These are phyloP conservation scores for Nautilus pompilius DNA, from an alignment of 1,140 invertebrate genomes.

Conservation along the genomic window DNA sequence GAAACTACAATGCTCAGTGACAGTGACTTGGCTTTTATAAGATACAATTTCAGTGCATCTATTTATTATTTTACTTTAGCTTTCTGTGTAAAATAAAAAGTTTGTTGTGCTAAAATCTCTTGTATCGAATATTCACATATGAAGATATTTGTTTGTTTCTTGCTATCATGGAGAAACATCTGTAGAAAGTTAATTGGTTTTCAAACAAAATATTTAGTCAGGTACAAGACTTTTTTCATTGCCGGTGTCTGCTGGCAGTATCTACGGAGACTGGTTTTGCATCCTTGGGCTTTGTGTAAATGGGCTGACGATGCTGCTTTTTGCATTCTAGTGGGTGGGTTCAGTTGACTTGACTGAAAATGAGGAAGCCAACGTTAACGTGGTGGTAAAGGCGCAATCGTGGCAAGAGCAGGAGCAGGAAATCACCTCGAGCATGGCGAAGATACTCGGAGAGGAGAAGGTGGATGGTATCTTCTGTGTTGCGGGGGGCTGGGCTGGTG, in stretches of 20 bases:
- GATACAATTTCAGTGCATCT: too few species aligned
- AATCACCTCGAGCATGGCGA: constrained; percentile 32
- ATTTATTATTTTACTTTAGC: too few species aligned
- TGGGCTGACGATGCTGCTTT: background rate
- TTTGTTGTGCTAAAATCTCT: too few species aligned
- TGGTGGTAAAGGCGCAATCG: constrained; percentile 74
- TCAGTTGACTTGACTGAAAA: constrained; percentile 87
- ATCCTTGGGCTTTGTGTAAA: background rate
- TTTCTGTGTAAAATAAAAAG: too few species aligned
- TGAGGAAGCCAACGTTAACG: constrained; percentile 85
- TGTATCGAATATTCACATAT: too few species aligned
- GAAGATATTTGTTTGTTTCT: too few species aligned
- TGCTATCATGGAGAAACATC: too few species aligned
- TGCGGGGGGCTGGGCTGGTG: constrained; percentile 97
- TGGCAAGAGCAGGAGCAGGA: constrained; percentile 73
- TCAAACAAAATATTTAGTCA: too few species aligned
- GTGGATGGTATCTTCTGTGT: constrained; percentile 97
- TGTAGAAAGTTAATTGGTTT: too few species aligned
- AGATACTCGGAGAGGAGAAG: constrained; percentile 60
- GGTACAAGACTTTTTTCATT: too few species aligned
- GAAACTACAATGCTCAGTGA: too few species aligned
- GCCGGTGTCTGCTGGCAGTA: background rate
- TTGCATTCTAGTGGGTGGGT: constrained; percentile 77
- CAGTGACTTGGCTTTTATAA: too few species aligned
- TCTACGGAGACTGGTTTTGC: background rate